These are phyloP conservation scores for Apis mellifera DNA, from an alignment of 1,140 invertebrate genomes.

Conservation along the genomic window DNA sequence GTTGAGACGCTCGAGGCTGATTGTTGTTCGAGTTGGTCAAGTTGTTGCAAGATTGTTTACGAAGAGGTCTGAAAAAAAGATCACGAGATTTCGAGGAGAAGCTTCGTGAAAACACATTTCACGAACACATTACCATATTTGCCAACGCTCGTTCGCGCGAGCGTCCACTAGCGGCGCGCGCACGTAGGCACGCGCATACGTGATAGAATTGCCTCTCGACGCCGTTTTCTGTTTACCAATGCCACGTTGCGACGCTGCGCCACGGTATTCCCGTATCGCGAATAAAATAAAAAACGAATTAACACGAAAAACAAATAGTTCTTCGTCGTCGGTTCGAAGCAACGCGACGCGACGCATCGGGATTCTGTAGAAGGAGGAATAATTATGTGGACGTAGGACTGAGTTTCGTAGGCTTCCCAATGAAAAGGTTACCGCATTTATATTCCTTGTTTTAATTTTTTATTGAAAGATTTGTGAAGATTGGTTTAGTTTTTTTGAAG, in stretches of 20 bases:
- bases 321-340: constrained; percentile 1
- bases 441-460: background rate
- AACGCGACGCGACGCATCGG: background rate
- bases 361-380: constrained; percentile 14
- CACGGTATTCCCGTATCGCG: constrained; percentile 43
- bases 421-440: background rate
- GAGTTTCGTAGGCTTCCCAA: background rate
- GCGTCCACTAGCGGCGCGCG: constrained; percentile 56
- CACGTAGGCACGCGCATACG: constrained; percentile 65
- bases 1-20: constrained; percentile 10
- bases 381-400: background rate
- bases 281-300: constrained; percentile 66
- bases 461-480: background rate
- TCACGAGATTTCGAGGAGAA: constrained; percentile 51
- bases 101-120: constrained; percentile 67
- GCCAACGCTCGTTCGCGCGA: background rate
- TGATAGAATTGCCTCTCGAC: constrained; percentile 61
- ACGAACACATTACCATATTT: constrained; percentile 70
- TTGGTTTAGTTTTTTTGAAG: background rate
- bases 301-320: constrained; percentile 62
- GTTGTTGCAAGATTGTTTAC: constrained; percentile 48
- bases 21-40: background rate
- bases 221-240: constrained; percentile 59
- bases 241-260: constrained; percentile 36
- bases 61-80: constrained; percentile 28